Evolutionary conservation across 2,888 invertebrate genomes (phyloP).

Genomic region (Phaonia tiefii): DNA sequence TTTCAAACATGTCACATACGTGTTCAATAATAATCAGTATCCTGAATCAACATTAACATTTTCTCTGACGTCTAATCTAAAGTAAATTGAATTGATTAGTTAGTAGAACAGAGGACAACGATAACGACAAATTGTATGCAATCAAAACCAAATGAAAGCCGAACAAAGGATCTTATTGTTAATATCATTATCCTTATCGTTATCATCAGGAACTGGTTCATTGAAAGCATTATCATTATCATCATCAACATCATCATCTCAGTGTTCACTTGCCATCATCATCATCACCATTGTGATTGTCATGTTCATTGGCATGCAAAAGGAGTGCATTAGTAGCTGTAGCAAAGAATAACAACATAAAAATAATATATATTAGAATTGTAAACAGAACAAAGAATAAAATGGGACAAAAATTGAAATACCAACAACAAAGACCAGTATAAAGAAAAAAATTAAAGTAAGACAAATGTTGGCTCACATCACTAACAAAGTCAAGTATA

Average conservation of each 20-base stretch:
- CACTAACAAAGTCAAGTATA: conserved; percentile 41
- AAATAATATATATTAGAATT: neutral
- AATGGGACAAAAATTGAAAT: too few species aligned
- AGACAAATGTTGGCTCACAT: conserved; percentile 56
- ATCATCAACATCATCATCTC: neutral
- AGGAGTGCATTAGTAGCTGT: conserved; percentile 38
- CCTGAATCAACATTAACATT: neutral
- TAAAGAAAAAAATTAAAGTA: conserved; percentile 34
- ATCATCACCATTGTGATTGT: conserved; percentile 24
- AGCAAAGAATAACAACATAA: conserved; percentile 23
- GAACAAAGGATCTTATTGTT: conserved; percentile 34
- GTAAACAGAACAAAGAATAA: neutral
- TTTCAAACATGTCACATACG: too few species aligned
- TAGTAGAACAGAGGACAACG: neutral
- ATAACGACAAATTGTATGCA: conserved; percentile 51
- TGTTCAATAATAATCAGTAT: too few species aligned
- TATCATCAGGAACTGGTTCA: neutral
- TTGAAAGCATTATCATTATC: conserved; percentile 9
- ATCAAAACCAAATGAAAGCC: conserved; percentile 26
- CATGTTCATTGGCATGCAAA: conserved; percentile 51
- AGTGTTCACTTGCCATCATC: neutral
- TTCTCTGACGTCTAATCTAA: neutral
- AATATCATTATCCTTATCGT: conserved; percentile 18
- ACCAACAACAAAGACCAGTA: too few species aligned
- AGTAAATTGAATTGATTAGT: conserved; percentile 49